Evolutionary conservation across 2,113 vertebrate genomes (phyloP).

Genomic region (Gopherus flavomarginatus): DNA sequence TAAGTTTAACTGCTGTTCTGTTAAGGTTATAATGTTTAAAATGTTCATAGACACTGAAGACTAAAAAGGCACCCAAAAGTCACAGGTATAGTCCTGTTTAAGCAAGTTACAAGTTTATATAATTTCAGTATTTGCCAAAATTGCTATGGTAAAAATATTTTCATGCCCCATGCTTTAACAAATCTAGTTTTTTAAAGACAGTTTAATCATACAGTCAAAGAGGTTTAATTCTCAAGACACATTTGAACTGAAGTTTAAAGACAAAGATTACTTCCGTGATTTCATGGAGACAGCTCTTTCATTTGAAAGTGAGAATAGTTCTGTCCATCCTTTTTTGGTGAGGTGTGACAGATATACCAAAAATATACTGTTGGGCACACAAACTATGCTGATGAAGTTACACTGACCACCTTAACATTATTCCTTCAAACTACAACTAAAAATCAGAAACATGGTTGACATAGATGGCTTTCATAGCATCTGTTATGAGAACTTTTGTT

Average conservation of each 20-base stretch:
- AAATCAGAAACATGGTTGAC: background rate
- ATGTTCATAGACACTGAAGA: background rate
- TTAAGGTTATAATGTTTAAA: background rate
- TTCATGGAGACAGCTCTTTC: background rate
- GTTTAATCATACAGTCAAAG: background rate
- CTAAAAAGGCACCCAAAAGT: background rate
- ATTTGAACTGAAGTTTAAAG: background rate
- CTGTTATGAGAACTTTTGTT: background rate
- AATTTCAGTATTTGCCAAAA: background rate
- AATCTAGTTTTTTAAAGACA: background rate
- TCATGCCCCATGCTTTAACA: background rate
- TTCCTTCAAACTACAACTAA: background rate
- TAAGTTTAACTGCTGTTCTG: background rate
- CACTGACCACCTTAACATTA: background rate
- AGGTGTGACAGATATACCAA: background rate
- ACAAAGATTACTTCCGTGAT: background rate
- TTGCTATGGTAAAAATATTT: background rate
- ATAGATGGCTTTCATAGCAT: background rate
- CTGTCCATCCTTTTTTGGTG: background rate
- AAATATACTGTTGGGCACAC: background rate
- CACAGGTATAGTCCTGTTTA: background rate
- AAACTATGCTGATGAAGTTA: background rate
- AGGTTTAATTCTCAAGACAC: background rate
- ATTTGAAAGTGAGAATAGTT: background rate
- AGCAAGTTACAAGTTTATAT: background rate